These are phyloP conservation scores for Sebastes vulpes DNA, from an alignment of 2,797 vertebrate genomes.

Conservation along the genomic window DNA sequence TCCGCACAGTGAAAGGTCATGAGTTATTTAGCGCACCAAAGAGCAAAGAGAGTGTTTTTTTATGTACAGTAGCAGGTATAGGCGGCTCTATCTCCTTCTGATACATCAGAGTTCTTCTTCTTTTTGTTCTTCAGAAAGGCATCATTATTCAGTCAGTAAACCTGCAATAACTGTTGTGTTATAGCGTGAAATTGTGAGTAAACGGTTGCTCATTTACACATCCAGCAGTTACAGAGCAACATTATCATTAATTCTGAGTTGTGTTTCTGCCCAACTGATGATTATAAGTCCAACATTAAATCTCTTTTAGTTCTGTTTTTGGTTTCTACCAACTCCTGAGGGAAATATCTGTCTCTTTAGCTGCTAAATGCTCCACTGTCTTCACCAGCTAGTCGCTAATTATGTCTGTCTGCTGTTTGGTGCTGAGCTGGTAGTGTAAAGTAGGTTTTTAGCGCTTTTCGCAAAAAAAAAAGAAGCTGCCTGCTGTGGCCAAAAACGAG, in stretches of 20 bases:
- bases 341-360: background rate
- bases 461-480: background rate
- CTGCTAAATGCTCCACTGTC: background rate
- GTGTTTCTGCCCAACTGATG: too few relatives aligned
- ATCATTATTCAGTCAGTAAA: background rate
- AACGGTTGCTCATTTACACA: too few relatives aligned
- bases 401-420: background rate
- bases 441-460: background rate
- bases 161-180: background rate
- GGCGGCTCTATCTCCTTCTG: background rate
- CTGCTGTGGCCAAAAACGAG: background rate
- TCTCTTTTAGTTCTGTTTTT: background rate
- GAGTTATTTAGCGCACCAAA: conserved; percentile 41
- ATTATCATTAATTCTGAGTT: background rate
- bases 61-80: background rate
- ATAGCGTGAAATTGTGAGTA: background rate
- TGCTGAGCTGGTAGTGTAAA: too few relatives aligned
- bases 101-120: background rate
- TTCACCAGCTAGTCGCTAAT: too few relatives aligned
- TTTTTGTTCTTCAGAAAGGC: background rate
- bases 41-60: background rate
- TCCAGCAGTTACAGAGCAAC: background rate
- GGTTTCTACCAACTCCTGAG: background rate
- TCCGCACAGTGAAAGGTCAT: conserved; percentile 51
- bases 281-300: too few relatives aligned